Percentiles rank a stretch among this genome's conserved stretches.
Conservation (phyloP, 2,888 invertebrate genomes). For the Syrista parreyssii region DNA sequence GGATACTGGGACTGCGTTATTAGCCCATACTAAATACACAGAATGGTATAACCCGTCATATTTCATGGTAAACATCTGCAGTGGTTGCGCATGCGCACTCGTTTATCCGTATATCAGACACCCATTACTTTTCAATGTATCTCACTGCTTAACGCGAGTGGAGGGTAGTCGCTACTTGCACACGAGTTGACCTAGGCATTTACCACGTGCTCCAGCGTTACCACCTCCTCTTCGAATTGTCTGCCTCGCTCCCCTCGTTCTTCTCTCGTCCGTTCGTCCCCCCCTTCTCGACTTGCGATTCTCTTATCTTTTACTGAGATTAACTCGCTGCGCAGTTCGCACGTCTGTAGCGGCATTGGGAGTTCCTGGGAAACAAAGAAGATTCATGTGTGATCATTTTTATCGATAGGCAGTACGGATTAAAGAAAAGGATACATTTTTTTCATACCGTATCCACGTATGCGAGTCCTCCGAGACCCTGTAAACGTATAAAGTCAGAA, state of each 20-base stretch:
- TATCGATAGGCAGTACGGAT: neutral
- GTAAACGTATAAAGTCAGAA: neutral
- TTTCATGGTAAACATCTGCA: conserved; percentile 25
- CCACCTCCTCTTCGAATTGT: conserved; percentile 12
- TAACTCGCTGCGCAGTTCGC: conserved; percentile 53
- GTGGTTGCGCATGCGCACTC: neutral
- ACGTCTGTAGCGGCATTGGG: conserved; percentile 14
- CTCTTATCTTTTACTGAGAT: conserved; percentile 49
- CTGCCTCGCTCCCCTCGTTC: conserved; percentile 10
- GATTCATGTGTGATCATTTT: neutral
- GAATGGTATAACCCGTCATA: conserved; percentile 43
- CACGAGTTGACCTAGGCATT: conserved; percentile 43
- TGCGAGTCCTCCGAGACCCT: neutral
- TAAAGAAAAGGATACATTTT: neutral
- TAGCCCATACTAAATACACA: neutral
- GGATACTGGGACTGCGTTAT: neutral
- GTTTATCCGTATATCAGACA: neutral
- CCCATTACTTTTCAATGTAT: neutral
- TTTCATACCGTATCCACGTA: neutral
- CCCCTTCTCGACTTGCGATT: conserved; percentile 33
- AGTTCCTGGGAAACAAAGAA: neutral
- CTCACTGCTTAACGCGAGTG: neutral
- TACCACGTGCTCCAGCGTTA: conserved; percentile 13
- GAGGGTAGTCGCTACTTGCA: neutral
- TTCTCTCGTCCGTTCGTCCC: neutral